Evolutionary conservation across 2,113 vertebrate genomes (phyloP), one percentile per base, ranked within the genome.

Genomic region (Etheostoma cragini): DNA sequence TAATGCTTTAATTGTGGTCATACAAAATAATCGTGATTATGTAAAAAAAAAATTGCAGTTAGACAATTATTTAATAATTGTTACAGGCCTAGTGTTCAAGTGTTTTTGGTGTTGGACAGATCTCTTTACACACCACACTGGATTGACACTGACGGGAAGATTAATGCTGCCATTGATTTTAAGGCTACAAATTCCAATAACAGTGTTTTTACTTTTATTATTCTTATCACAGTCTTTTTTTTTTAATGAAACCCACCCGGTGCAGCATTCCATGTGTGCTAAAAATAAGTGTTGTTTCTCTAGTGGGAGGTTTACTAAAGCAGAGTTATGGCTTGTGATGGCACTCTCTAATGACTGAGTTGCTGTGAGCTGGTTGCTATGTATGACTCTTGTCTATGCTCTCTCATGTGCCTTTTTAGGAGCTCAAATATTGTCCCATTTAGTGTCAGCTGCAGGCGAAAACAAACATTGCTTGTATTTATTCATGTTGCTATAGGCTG

Each of bases 391-490:
- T 46, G 77, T 69, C 56, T 57, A n/a, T 63, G 30, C 60, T 74
- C 46, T 74, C 66, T 84, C 45, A 42, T 81, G 76, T 80, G 67
- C 53, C 65, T 85, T 85, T 26, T 87, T 76, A 19, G 70, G 62
- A 89, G 21, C 65, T 84, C 56, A 78, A 61, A 89, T 81, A 82
- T 90, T 78, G 76, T 84, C 78, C 70, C 57, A 72, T 83, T 90
- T 88, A 75, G 66, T 85, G 75, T 82, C 76, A 49, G 78, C 86
- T 87, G 86, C 72, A 77, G 77, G 76, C 70, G 38, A 82, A 87
- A 82, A 80, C 60, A 89, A 80, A 90, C 86, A 49, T 19, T 66
- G 26, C 49, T 15, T 56, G 14, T 69, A 47, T 60, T 89, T 5
- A 50, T 73, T 78, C 11, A 22, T 76, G 49, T 57, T 54, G 66